A percentile compares a stretch with the other conserved stretches of the same genome.
Evolutionary conservation across 1,140 invertebrate species (phyloP).

Genomic region (Drosophila repleta): DNA sequence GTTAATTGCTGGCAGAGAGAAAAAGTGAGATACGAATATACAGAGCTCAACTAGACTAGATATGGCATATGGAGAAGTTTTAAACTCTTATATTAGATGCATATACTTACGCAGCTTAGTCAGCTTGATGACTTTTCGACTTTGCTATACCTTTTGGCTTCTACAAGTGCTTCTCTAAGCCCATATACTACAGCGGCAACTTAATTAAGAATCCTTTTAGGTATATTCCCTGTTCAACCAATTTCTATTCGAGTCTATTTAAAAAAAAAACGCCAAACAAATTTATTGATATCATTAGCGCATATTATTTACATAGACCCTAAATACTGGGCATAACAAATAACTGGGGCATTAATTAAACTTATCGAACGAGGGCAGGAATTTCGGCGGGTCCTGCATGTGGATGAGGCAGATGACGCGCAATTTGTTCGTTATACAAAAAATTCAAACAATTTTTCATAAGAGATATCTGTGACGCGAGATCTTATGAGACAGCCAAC

Average conservation of each 20-base stretch:
- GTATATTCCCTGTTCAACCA: neutral
- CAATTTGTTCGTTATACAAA: slow-evolving; percentile 44
- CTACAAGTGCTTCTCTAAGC: no score
- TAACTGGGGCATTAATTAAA: slow-evolving; percentile 50
- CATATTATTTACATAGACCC: slow-evolving; percentile 14
- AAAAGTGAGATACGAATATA: neutral
- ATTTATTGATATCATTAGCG: slow-evolving; percentile 33
- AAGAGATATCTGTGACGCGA: slow-evolving; percentile 48
- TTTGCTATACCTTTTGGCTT: no score
- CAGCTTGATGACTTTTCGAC: neutral
- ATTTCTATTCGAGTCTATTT: neutral
- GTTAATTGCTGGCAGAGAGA: slow-evolving; percentile 2
- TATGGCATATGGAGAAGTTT: neutral
- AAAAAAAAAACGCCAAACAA: neutral
- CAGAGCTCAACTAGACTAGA: neutral
- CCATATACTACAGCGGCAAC: neutral
- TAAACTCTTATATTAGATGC: no score
- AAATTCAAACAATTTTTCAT: slow-evolving; percentile 57
- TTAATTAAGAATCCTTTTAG: slow-evolving; percentile 4
- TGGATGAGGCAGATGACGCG: slow-evolving; percentile 39
- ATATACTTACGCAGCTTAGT: neutral
- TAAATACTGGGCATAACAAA: slow-evolving; percentile 29
- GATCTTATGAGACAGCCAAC: slow-evolving; percentile 31
- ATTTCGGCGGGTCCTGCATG: slow-evolving; percentile 15
- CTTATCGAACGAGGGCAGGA: slow-evolving; percentile 29